Percentiles rank a stretch among this genome's conserved stretches.
phyloP scores from a whole-genome alignment of 23 tunicate species.

The Styela plicata region DNA sequence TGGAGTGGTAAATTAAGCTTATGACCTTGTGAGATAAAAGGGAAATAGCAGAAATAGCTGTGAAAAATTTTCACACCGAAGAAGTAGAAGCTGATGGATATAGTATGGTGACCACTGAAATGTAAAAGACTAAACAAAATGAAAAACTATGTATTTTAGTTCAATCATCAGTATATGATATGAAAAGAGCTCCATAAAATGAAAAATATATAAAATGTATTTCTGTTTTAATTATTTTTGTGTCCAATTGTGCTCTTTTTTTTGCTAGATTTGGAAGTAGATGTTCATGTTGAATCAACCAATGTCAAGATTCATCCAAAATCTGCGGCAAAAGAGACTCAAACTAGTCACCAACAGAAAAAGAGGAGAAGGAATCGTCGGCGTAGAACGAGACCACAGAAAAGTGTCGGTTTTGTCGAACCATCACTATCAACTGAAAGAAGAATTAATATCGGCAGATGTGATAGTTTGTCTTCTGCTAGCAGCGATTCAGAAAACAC shows the following conservation, averaged over 20 bases:
- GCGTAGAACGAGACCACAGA: not conserved
- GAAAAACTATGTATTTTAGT: too few relatives aligned
- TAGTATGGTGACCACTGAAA: too few relatives aligned
- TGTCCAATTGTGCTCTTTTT: not conserved
- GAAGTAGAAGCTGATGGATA: too few relatives aligned
- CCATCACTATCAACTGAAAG: not conserved
- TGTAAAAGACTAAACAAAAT: too few relatives aligned
- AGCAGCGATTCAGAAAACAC: constrained; percentile 19
- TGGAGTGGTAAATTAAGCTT: too few relatives aligned
- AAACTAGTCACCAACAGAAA: not conserved
- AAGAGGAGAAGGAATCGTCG: not conserved
- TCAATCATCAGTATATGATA: too few relatives aligned
- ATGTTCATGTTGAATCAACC: constrained; percentile 3
- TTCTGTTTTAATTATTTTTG: too few relatives aligned
- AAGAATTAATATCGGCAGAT: not conserved
- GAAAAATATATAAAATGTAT: too few relatives aligned
- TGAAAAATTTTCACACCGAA: too few relatives aligned
- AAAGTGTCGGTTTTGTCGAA: constrained; percentile 9
- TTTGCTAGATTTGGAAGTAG: constrained; percentile 10
- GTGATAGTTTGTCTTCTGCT: constrained; percentile 27
- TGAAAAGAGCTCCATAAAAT: too few relatives aligned
- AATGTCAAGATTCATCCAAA: not conserved
- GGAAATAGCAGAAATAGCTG: too few relatives aligned
- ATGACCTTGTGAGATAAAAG: too few relatives aligned
- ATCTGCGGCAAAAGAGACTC: not conserved